Percentiles rank a stretch among this genome's conserved stretches.
Evolutionary conservation across 92 coral and sea anemone species (phyloP).

Genomic region (Porites evermanni): DNA sequence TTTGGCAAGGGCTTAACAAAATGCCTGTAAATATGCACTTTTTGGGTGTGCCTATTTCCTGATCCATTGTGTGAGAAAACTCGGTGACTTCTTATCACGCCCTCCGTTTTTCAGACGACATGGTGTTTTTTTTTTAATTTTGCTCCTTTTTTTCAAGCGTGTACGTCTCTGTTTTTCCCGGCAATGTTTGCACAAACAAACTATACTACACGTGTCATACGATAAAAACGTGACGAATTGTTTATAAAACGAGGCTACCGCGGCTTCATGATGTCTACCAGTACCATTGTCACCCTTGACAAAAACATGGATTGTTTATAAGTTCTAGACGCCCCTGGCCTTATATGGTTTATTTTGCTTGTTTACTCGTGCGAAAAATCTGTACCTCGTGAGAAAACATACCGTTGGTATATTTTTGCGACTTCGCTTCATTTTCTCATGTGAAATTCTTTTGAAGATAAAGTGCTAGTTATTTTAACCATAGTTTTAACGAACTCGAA

Average conservation of each 20-base stretch:
- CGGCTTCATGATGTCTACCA: background rate
- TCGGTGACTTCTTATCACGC: background rate
- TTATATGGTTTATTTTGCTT: background rate
- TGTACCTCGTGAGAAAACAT: background rate
- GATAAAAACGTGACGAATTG: conserved; percentile 9
- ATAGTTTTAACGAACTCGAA: no score
- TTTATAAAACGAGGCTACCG: background rate
- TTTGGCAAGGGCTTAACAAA: no score
- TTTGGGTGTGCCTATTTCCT: background rate
- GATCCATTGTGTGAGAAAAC: background rate
- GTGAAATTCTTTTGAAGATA: background rate
- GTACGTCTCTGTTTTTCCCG: background rate
- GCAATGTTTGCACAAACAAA: background rate
- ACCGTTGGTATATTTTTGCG: background rate
- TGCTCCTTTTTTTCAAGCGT: background rate
- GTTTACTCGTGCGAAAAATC: background rate
- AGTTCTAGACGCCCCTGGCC: background rate
- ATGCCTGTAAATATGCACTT: no score
- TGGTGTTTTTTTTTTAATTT: background rate
- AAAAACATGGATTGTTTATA: background rate
- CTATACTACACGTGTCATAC: conserved; percentile 16
- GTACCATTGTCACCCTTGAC: background rate
- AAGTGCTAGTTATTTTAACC: background rate
- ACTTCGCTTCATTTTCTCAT: background rate
- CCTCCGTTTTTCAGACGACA: background rate